phyloP scores from a whole-genome alignment of 2,888 invertebrate genomes.

The Acheta domesticus region DNA sequence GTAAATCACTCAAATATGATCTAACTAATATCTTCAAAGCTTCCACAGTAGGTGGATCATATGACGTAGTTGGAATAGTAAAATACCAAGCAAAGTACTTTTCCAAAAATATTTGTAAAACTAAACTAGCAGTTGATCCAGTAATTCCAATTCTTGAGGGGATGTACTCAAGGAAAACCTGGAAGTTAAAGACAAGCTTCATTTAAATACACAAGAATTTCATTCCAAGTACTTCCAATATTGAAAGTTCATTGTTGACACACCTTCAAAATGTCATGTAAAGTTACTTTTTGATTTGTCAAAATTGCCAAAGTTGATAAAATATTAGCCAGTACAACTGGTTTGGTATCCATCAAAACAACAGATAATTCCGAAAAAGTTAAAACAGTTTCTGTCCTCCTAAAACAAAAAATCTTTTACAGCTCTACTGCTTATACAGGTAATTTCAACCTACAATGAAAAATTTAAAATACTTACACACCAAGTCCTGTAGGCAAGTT shows the following conservation, averaged over 20 bases:
- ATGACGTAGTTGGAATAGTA: constrained; percentile 28
- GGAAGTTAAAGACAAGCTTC: constrained; percentile 39
- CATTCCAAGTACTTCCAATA: constrained; percentile 12
- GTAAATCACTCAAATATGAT: constrained; percentile 43
- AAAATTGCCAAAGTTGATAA: constrained; percentile 50
- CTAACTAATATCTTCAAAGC: constrained; percentile 43
- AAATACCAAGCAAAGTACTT: constrained; percentile 36
- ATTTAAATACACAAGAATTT: constrained; percentile 9
- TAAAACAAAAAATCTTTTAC: not conserved
- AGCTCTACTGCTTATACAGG: too few species aligned
- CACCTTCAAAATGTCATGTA: constrained; percentile 42
- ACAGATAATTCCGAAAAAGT: constrained; percentile 55
- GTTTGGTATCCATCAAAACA: constrained; percentile 51
- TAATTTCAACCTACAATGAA: not conserved
- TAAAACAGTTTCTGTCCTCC: not conserved
- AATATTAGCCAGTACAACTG: constrained; percentile 50
- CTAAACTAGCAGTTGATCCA: constrained; percentile 43
- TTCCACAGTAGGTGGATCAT: constrained; percentile 38
- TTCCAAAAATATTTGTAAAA: constrained; percentile 41
- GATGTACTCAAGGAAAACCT: constrained; percentile 63
- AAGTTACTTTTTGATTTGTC: constrained; percentile 46
- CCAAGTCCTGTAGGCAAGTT: not conserved
- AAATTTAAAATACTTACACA: not conserved
- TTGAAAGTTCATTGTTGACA: constrained; percentile 32
- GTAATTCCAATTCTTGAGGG: constrained; percentile 62